Base-by-base conservation (phyloP, 2,888 invertebrate genomes). In the Sarcophaga rosellei region DNA sequence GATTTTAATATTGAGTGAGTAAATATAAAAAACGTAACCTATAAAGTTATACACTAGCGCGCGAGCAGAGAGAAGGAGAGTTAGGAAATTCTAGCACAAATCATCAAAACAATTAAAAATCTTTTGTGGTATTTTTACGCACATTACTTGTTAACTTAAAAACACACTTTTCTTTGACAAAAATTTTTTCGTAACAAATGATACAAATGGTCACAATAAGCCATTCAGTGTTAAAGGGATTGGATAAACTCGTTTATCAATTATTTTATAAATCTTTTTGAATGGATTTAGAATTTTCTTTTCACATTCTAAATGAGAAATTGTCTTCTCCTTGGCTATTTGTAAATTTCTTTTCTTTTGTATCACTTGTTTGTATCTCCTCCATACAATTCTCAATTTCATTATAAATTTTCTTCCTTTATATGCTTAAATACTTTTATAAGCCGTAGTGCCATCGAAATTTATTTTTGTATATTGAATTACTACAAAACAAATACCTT, bases 381-480 rank as follows among this genome's bases (percentile, higher is more conserved):
- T 47, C 4, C 47, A 35, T 35, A 35, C 35, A 53, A 53, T 53
- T 53, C 1, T 15, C 4, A 12, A 53, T 53, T 12, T 53, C 17
- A 1, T 53, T 53, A 12, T 53, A 53, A 53, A 53, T 53, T 53
- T 53, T 53, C 17, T 53, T 53, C 47, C 4, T 47, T 6, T 47
- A 15, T 47, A 17, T 53, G 53, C 12, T 12, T 17, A 57, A 76
- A 57, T 66, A 35, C n/a, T 72, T 76, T 73, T 73, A 63, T 35
- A 74, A 74, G 84, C 84, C 84, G 70, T 72, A 80, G 85, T 85
- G 87, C 87, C 85, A 87, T 87, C 73, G 73, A 80, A 76, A 74
- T 74, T 83, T 69, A 65, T 65, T 81, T 69, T 84, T 86, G 69
- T 75, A 75, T 70, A 75, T 73, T 47, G 20, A 69, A 62, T 61